Base-by-base conservation (phyloP, 2,888 invertebrate species). In the Cephus spinipes region DNA sequence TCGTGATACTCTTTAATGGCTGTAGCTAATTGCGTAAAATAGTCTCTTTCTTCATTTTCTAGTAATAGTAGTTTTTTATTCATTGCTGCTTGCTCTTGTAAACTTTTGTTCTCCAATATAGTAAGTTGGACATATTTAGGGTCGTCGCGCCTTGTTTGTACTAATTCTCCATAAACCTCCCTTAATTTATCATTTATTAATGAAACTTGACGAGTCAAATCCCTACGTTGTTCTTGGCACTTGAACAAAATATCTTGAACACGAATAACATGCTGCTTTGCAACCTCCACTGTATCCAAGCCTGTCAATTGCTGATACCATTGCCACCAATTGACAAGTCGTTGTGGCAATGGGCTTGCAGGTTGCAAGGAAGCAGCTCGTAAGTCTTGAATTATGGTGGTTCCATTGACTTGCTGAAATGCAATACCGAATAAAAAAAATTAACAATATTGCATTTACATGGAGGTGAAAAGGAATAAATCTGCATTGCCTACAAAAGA, bases 1-100 rank as follows among this genome's bases (percentile, higher is more conserved):
- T 90, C 91, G 36, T 91, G 91, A 81, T 91, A 91, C 68, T 91
- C 91, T 79, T 91, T 91, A 9, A 90, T 90, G 12, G 90, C 89
- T 12, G 91, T 91, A 6, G 91, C 87, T 69, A 91, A 81, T 34
- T 88, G 84, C 0, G 89, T 89, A 76, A 91, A 91, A 73, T 89
- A 83, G 81, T 91, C 90, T 11, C 87, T 84, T 73, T 91, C 91
- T 69, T 89, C 89, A n/a, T 83, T 87, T 40, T 91, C 91, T 30
- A 89, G 78, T n/a, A 89, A 83, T 40, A 74, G 77, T 74, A 91
- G 79, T 73, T 87, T 82, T 2, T 82, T 81, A 12, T 79, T 80
- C 40, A 90, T 81, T 79, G 82, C 89, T 1, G 81, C 76, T 68
- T 90, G 89, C 32, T 91, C 90, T 77, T 90, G 91, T 36, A 91